Percentiles rank a stretch among this genome's conserved stretches.
Evolutionary conservation across 2,797 vertebrate genomes (phyloP).

Genomic region (Sorex maritimensis): DNA sequence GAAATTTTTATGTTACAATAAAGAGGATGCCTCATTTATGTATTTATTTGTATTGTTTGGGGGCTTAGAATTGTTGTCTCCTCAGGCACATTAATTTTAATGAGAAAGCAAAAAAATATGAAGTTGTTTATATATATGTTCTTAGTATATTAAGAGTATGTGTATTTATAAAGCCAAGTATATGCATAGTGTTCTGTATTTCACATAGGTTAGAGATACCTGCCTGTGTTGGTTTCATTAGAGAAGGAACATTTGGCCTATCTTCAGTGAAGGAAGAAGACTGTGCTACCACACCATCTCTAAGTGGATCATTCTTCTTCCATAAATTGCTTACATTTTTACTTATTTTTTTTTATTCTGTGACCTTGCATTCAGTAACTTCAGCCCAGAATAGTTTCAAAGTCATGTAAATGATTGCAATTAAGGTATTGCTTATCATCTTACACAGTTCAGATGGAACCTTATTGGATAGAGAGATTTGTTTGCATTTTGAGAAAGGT

Average conservation of each 20-base stretch:
- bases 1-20: conserved; percentile 18
- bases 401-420: conserved; percentile 95
- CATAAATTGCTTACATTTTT: conserved; percentile 82
- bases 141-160: not conserved
- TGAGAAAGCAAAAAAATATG: not conserved
- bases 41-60: conserved; percentile 64
- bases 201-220: not conserved
- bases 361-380: conserved; percentile 93
- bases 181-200: conserved; percentile 9
- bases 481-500: conserved; percentile 93
- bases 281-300: not conserved
- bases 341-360: conserved; percentile 84
- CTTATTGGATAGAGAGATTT: conserved; percentile 92
- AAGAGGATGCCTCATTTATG: not conserved
- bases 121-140: conserved; percentile 2
- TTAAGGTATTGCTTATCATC: conserved; percentile 95
- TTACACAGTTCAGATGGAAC: conserved; percentile 90
- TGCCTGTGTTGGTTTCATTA: conserved; percentile 75
- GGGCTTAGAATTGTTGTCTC: conserved; percentile 15
- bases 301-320: conserved; percentile 43
- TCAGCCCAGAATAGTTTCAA: conserved; percentile 94
- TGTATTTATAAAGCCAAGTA: conserved; percentile 15
- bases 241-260: conserved; percentile 31
- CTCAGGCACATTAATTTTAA: conserved; percentile 36
- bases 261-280: conserved; percentile 9